phyloP scores from a whole-genome alignment of 2,113 vertebrate species.

The Atrichornis clamosus region DNA sequence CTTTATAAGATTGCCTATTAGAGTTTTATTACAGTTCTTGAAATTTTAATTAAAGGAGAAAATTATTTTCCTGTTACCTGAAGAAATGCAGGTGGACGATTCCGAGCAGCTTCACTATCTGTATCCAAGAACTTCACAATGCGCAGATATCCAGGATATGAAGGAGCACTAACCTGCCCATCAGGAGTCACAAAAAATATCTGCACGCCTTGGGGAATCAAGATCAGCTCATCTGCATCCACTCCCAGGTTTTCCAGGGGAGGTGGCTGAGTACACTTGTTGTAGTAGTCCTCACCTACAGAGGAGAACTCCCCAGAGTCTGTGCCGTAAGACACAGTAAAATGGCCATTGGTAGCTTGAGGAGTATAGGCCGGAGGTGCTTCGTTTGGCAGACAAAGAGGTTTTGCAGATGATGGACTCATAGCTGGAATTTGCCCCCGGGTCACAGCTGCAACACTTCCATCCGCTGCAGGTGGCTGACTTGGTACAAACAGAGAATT shows the following conservation, averaged over 20 bases:
- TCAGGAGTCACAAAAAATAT: constrained; percentile 95
- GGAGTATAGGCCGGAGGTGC: constrained; percentile 91
- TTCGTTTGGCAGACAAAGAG: constrained; percentile 56
- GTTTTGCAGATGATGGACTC: constrained; percentile 25
- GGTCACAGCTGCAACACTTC: not conserved
- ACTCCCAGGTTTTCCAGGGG: constrained; percentile 84
- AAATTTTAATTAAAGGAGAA: not conserved
- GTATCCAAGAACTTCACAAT: constrained; percentile 89
- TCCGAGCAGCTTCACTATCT: constrained; percentile 67
- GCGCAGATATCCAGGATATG: constrained; percentile 93
- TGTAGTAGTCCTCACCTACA: constrained; percentile 88
- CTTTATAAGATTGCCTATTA: not conserved
- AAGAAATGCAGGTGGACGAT: constrained; percentile 88
- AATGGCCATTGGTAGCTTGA: constrained; percentile 88
- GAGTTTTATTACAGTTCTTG: not conserved
- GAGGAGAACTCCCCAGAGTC: constrained; percentile 87
- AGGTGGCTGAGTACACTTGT: constrained; percentile 73
- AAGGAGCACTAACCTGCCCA: constrained; percentile 94
- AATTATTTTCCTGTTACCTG: constrained; percentile 78
- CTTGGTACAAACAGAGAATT: not conserved
- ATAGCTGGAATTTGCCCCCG: not conserved
- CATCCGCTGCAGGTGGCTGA: constrained; percentile 37
- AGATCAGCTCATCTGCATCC: constrained; percentile 88
- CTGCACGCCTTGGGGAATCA: constrained; percentile 92
- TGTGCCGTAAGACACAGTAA: constrained; percentile 91